Evolutionary conservation across 2,797 vertebrate species (phyloP).

Genomic region (Microhierax caerulescens): DNA sequence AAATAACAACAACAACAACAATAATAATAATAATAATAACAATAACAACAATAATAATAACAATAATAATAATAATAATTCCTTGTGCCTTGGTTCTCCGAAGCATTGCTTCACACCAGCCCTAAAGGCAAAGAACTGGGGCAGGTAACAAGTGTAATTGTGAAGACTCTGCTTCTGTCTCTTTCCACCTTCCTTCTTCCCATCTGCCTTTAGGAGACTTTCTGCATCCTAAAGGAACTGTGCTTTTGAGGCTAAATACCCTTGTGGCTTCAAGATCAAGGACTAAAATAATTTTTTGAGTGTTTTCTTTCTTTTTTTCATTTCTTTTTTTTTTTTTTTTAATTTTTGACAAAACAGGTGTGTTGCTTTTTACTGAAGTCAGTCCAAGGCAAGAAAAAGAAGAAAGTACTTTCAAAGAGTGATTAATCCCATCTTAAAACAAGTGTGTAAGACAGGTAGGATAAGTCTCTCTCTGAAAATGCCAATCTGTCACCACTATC

Average conservation of each 20-base stretch:
- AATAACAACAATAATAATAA: neutral
- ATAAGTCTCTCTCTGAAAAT: conserved; percentile 54
- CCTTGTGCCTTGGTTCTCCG: neutral
- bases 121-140: neutral
- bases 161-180: neutral
- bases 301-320: too few species aligned
- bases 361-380: neutral
- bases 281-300: neutral
- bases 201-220: neutral
- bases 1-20: neutral
- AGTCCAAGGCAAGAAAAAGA: neutral
- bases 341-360: neutral
- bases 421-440: conserved; percentile 52
- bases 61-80: too few species aligned
- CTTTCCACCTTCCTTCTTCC: neutral
- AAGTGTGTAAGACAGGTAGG: conserved; percentile 71
- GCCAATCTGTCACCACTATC: conserved; percentile 68
- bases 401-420: conserved; percentile 26
- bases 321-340: fast-evolving
- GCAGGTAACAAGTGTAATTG: neutral
- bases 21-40: too few species aligned
- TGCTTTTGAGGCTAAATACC: neutral
- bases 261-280: neutral
- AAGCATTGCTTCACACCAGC: neutral
- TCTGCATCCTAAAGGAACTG: neutral